Conservation (phyloP, 2,797 vertebrate genomes). For the Anguilla anguilla region DNA sequence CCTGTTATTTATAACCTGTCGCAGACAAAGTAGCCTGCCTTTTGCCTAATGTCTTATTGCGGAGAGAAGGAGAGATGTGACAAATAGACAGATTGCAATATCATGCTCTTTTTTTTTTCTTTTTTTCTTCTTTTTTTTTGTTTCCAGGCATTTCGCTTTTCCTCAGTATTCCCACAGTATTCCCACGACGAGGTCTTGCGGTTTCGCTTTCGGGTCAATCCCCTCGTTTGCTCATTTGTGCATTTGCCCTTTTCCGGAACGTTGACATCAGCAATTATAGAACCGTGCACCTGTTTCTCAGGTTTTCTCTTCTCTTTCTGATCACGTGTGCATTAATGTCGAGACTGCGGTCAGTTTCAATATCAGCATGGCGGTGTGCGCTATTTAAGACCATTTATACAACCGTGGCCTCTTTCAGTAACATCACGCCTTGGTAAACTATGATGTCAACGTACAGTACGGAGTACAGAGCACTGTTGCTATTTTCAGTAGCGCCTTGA, state of each 20-base stretch:
- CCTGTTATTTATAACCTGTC: slow-evolving; percentile 27
- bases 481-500: not conserved
- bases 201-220: slow-evolving; percentile 26
- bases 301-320: not conserved
- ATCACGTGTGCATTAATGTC: not conserved
- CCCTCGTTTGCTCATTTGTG: slow-evolving; percentile 13
- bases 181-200: not conserved
- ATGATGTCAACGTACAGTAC: not conserved
- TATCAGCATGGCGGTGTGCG: not conserved
- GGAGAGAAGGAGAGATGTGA: slow-evolving; percentile 25
- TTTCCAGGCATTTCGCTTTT: not conserved
- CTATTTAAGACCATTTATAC: not conserved
- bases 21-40: slow-evolving; percentile 15
- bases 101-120: slow-evolving; percentile 25
- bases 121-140: not conserved
- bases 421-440: not conserved
- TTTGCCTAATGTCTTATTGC: slow-evolving; percentile 36
- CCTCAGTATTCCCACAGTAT: slow-evolving; percentile 6
- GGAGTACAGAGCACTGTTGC: not conserved
- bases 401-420: not conserved
- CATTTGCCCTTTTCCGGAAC: slow-evolving; percentile 29
- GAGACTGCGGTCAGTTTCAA: not conserved
- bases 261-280: slow-evolving; percentile 19
- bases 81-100: slow-evolving; percentile 41
- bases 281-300: not conserved